phyloP scores from a whole-genome alignment of 30 jellyfish, hydroid and myxozoan genomes.

The Nemopilema nomurai region DNA sequence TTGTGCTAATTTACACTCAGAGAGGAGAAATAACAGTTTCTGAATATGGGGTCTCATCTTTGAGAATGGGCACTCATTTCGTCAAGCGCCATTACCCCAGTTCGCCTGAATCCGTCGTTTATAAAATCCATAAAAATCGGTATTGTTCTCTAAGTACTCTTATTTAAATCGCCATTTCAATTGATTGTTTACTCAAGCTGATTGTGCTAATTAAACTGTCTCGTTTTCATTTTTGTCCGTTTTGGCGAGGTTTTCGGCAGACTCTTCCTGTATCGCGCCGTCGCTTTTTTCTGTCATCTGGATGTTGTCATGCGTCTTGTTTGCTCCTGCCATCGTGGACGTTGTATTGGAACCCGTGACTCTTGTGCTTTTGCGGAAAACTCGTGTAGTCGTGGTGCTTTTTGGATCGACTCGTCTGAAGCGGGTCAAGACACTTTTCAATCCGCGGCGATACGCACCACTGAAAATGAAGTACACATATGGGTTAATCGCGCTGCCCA shows the following conservation, averaged over 20 bases:
- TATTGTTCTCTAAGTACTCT: too few species aligned
- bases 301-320: neutral
- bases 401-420: slow-evolving; percentile 11
- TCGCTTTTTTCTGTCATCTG: neutral
- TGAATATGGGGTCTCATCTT: too few species aligned
- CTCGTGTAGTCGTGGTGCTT: neutral
- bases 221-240: neutral
- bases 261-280: neutral
- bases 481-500: slow-evolving; percentile 82
- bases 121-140: too few species aligned
- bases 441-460: slow-evolving; percentile 69
- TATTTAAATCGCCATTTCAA: too few species aligned
- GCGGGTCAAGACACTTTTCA: slow-evolving; percentile 9
- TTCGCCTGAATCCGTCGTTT: too few species aligned
- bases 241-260: neutral
- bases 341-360: neutral
- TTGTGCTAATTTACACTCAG: too few species aligned
- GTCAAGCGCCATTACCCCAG: too few species aligned
- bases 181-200: too few species aligned
- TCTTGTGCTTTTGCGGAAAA: neutral
- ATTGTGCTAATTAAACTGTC: neutral
- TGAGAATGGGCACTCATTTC: too few species aligned
- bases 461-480: slow-evolving; percentile 74
- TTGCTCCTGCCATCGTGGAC: neutral
- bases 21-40: too few species aligned